Conservation (phyloP, 2,113 vertebrate genomes). For the Eudorcas thomsonii region DNA sequence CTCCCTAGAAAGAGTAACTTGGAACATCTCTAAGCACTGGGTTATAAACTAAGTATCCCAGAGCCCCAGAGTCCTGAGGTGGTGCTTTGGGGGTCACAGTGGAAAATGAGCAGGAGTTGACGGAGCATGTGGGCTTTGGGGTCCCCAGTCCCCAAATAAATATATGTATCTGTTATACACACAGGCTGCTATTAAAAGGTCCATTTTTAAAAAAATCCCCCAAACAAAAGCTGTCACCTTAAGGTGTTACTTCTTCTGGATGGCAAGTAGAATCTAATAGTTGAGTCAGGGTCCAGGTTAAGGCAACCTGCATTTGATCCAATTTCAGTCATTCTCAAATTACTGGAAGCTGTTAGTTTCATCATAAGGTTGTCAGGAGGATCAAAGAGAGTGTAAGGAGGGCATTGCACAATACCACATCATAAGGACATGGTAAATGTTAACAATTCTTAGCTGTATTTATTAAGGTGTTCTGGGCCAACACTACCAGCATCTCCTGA, state of each 20-base stretch:
- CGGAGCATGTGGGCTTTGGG: background rate
- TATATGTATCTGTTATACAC: background rate
- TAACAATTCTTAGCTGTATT: background rate
- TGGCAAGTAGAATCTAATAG: background rate
- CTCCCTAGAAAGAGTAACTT: background rate
- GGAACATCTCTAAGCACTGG: background rate
- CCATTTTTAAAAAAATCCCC: background rate
- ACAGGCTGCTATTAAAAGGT: background rate
- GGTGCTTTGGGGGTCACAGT: background rate
- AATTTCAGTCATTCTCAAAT: background rate
- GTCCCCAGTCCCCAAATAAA: background rate
- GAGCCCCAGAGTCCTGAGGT: background rate
- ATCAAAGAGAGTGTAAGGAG: background rate
- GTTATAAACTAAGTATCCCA: background rate
- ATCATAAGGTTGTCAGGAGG: background rate
- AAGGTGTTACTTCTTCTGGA: background rate
- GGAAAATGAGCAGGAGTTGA: background rate
- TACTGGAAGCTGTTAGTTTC: background rate
- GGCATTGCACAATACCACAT: background rate
- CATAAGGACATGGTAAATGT: background rate
- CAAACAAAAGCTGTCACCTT: background rate
- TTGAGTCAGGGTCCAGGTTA: background rate
- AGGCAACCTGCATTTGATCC: background rate
- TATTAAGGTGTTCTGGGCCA: background rate
- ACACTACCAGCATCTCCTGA: background rate